Percentiles rank a stretch among this genome's conserved stretches.
phyloP scores from a whole-genome alignment of 2,888 invertebrate species.

The Ethmia dodecea region DNA sequence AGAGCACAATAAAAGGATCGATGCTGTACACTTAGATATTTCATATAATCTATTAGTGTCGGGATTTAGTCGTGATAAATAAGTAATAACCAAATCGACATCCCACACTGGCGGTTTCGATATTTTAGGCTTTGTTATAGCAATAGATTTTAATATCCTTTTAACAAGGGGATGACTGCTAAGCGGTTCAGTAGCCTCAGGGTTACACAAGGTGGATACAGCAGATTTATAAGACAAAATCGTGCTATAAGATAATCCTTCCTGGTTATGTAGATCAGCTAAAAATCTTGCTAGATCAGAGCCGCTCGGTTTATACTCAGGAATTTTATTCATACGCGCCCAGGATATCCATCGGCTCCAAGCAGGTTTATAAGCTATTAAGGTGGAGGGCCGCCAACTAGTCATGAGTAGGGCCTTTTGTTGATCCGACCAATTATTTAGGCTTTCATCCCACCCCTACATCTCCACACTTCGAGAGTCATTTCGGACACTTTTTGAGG shows the following conservation, averaged over 20 bases:
- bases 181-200: neutral
- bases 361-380: constrained; percentile 15
- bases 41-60: neutral
- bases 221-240: constrained; percentile 11
- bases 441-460: constrained; percentile 20
- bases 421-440: constrained; percentile 13
- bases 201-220: constrained; percentile 2
- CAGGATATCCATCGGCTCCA: constrained; percentile 13
- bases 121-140: constrained; percentile 2
- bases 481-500: constrained; percentile 13
- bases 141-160: constrained; percentile 8
- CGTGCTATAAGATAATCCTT: constrained; percentile 9
- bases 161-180: constrained; percentile 1
- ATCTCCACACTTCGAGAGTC: constrained; percentile 17
- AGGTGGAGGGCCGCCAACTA: constrained; percentile 21
- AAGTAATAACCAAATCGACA: constrained; percentile 9
- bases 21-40: neutral
- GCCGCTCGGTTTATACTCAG: constrained; percentile 3
- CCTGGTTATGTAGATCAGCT: constrained; percentile 9
- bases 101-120: constrained; percentile 7
- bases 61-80: constrained; percentile 12
- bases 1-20: neutral
- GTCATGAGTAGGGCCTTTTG: constrained; percentile 14
- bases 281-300: constrained; percentile 8
- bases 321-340: constrained; percentile 5